Conservation (phyloP, 2,113 vertebrate genomes). For the Natator depressus region DNA sequence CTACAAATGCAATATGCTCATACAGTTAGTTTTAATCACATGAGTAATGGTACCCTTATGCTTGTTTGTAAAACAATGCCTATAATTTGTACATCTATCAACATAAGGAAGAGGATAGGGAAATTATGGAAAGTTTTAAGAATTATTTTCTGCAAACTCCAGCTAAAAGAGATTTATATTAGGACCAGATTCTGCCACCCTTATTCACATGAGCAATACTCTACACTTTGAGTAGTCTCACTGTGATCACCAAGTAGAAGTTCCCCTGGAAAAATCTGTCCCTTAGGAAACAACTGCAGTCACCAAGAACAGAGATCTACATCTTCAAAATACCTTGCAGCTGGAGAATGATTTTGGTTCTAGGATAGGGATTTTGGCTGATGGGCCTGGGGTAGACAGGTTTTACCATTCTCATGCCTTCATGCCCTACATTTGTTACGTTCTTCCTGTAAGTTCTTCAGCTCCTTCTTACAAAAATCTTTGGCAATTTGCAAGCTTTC, state of each 20-base stretch:
- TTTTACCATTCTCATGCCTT: slow-evolving; percentile 35
- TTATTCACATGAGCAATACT: slow-evolving; percentile 43
- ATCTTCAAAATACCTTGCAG: fast-evolving
- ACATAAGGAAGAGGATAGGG: background rate
- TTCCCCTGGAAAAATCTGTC: background rate
- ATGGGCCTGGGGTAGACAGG: background rate
- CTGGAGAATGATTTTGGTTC: background rate
- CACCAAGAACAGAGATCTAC: slow-evolving; percentile 1
- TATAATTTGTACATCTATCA: slow-evolving; percentile 35
- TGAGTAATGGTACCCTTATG: background rate
- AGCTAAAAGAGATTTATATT: slow-evolving; percentile 18
- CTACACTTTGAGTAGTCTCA: slow-evolving; percentile 14
- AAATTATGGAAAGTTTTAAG: background rate
- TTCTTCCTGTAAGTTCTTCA: slow-evolving; percentile 50
- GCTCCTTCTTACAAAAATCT: slow-evolving; percentile 54
- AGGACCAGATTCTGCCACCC: background rate
- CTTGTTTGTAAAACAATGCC: background rate
- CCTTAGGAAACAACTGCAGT: background rate
- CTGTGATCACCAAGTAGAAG: slow-evolving; percentile 6
- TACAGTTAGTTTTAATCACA: background rate
- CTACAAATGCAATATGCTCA: background rate
- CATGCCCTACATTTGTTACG: slow-evolving; percentile 34
- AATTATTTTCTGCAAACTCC: background rate
- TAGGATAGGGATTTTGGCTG: slow-evolving; percentile 11
- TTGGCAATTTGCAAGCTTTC: slow-evolving; percentile 66